Evolutionary conservation across 2,797 vertebrate genomes (phyloP).

Genomic region (Staurois parvus): DNA sequence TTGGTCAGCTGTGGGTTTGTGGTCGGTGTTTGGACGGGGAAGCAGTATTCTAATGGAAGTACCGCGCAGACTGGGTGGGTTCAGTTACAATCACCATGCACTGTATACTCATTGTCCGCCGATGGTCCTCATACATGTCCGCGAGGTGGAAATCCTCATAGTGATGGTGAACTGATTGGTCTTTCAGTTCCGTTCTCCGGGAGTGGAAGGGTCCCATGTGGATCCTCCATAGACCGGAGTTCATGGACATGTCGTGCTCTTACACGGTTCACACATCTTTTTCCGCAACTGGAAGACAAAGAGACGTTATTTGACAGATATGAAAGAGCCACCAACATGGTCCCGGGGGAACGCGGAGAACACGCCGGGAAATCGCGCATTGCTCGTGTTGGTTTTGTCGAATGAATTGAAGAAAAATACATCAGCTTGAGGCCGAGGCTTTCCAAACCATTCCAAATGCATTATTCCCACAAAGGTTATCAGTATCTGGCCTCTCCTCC

Average conservation of each 20-base stretch:
- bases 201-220: too few species aligned
- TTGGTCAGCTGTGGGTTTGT: too few species aligned
- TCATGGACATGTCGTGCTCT: background rate
- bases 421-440: background rate
- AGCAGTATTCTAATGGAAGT: too few species aligned
- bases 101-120: too few species aligned
- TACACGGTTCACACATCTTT: background rate
- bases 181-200: too few species aligned
- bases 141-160: too few species aligned
- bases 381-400: background rate
- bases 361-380: background rate
- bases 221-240: too few species aligned
- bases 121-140: too few species aligned
- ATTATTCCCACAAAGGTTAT: slow-evolving; percentile 32
- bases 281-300: background rate
- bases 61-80: too few species aligned
- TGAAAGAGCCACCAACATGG: background rate
- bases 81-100: too few species aligned
- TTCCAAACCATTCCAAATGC: slow-evolving; percentile 13
- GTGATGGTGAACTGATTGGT: too few species aligned
- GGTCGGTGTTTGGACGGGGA: too few species aligned
- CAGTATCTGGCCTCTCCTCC: slow-evolving; percentile 1
- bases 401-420: slow-evolving; percentile 13
- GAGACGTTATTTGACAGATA: slow-evolving; percentile 1
- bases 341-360: background rate